Evolutionary conservation across 2,113 vertebrate genomes (phyloP).

Genomic region (Sorex araneus): DNA sequence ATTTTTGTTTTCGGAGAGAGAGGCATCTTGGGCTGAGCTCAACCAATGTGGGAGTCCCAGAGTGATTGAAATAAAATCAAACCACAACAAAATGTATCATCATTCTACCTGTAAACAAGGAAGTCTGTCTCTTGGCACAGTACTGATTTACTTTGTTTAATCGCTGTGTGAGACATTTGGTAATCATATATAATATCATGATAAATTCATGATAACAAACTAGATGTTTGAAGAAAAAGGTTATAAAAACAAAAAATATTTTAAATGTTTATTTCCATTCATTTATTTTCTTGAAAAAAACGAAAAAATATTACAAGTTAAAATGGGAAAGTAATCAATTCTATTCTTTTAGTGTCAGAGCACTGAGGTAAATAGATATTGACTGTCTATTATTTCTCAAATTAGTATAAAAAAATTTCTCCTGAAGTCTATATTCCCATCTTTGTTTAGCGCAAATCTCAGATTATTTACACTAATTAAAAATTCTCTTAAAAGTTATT

Average conservation of each 20-base stretch:
- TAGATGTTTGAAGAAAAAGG: slow-evolving; percentile 51
- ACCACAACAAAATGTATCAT: neutral
- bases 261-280: slow-evolving; percentile 12
- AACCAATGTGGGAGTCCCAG: slow-evolving; percentile 42
- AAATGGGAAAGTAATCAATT: slow-evolving; percentile 60
- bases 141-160: slow-evolving; percentile 25
- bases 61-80: slow-evolving; percentile 69
- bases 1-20: slow-evolving; percentile 70
- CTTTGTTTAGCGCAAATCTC: neutral
- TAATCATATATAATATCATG: slow-evolving; percentile 40
- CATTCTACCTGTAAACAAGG: slow-evolving; percentile 32
- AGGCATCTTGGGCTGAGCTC: slow-evolving; percentile 42
- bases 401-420: neutral
- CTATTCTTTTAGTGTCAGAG: neutral
- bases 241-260: slow-evolving; percentile 2
- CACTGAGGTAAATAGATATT: slow-evolving; percentile 40
- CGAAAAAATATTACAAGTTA: slow-evolving; percentile 42
- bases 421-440: neutral
- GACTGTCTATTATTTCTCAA: slow-evolving; percentile 22
- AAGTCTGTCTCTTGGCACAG: neutral
- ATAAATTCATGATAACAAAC: slow-evolving; percentile 30
- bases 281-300: no score
- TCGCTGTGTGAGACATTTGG: neutral
- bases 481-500: neutral
- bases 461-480: neutral